Percentiles rank a stretch among this genome's conserved stretches.
These are phyloP conservation scores for Frankliniella intonsa DNA, from an alignment of 2,888 invertebrate species.

Conservation along the genomic window DNA sequence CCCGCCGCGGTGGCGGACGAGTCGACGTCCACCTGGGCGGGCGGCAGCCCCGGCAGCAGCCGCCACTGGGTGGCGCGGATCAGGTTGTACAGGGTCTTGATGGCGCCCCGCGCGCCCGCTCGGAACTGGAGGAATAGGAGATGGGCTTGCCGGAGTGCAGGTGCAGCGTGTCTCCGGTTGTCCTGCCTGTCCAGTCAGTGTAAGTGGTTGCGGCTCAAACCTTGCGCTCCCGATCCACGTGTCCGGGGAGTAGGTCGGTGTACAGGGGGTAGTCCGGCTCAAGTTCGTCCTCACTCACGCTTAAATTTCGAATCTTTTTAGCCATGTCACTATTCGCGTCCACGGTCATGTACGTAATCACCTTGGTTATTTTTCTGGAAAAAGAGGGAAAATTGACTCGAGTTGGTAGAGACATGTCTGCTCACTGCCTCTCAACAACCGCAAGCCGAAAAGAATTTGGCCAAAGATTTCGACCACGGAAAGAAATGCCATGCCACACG, in stretches of 20 bases:
- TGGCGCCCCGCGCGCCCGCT: neutral
- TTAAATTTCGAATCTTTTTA: neutral
- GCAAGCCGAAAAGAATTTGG: too few species aligned
- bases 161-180: neutral
- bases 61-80: neutral
- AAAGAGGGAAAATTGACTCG: too few species aligned
- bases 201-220: neutral
- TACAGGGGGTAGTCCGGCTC: constrained; percentile 16
- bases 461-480: too few species aligned
- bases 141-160: neutral
- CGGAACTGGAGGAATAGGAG: neutral
- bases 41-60: neutral
- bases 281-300: neutral
- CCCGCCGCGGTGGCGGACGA: neutral
- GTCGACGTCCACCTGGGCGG: neutral
- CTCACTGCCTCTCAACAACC: too few species aligned
- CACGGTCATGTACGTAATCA: neutral
- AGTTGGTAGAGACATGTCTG: too few species aligned
- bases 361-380: neutral
- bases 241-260: neutral
- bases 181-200: too few species aligned
- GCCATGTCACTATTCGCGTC: constrained; percentile 5
- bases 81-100: constrained; percentile 8
- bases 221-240: neutral
- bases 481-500: too few species aligned